Evolutionary conservation across 2,797 vertebrate species (phyloP).

Genomic region (Alexandromys oeconomus): DNA sequence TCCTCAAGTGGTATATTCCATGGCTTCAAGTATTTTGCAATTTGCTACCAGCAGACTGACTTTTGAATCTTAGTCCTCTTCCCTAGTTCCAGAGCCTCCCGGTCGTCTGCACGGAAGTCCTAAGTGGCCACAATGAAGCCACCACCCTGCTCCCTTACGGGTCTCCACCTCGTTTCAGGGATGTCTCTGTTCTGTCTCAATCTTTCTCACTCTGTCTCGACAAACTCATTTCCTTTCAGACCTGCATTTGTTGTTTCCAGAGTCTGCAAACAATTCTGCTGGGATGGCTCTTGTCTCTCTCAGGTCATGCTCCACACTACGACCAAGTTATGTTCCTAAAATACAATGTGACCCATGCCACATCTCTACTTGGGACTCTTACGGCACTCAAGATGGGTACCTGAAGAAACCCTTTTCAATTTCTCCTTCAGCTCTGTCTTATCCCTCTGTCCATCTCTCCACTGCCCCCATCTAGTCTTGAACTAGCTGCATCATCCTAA

Average conservation of each 20-base stretch:
- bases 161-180: background rate
- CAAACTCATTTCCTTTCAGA: background rate
- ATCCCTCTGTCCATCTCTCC: background rate
- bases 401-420: background rate
- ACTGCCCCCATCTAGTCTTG: background rate
- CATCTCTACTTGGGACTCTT: constrained; percentile 10
- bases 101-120: background rate
- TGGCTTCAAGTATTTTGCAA: constrained; percentile 6
- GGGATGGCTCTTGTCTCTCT: background rate
- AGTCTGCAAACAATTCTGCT: background rate
- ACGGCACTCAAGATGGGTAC: background rate
- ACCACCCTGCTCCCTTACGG: background rate
- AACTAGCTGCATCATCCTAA: background rate
- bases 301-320: background rate
- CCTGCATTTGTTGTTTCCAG: background rate
- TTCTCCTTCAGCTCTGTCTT: background rate
- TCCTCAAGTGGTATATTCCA: background rate
- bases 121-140: background rate
- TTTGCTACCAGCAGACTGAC: background rate
- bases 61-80: background rate
- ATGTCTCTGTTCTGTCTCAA: background rate
- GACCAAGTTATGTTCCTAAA: constrained; percentile 28
- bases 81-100: background rate
- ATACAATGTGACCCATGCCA: constrained; percentile 10
- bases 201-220: background rate